Evolutionary conservation across 2,113 vertebrate species (phyloP).

Genomic region (Platycercus adscitus): DNA sequence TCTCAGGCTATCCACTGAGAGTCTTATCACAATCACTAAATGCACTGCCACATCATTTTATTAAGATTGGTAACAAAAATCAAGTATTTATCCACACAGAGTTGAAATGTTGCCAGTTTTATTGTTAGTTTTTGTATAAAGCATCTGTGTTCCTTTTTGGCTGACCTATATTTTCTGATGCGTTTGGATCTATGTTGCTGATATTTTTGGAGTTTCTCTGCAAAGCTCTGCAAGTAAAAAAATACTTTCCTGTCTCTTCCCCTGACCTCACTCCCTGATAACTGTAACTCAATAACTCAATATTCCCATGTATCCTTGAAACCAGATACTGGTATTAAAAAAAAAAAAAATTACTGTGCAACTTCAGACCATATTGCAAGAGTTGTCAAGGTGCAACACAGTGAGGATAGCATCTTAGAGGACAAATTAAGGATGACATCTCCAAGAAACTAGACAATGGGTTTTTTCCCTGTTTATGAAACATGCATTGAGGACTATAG

Average conservation of each 20-base stretch:
- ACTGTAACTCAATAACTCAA: neutral
- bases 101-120: neutral
- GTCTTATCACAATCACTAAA: neutral
- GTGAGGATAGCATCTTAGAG: neutral
- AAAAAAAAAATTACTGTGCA: neutral
- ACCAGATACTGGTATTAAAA: neutral
- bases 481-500: neutral
- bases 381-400: neutral
- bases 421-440: neutral
- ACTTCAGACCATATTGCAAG: neutral
- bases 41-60: neutral
- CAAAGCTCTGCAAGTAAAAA: neutral
- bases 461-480: neutral
- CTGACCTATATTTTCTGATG: neutral
- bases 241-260: fast-evolving
- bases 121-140: neutral
- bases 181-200: neutral
- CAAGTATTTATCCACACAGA: neutral
- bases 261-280: fast-evolving
- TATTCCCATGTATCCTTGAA: neutral
- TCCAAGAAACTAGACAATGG: neutral
- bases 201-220: neutral
- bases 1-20: neutral
- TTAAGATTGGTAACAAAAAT: neutral
- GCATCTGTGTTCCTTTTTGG: fast-evolving